phyloP scores from a whole-genome alignment of 2,888 invertebrate genomes.

The Cephus nigrinus region DNA sequence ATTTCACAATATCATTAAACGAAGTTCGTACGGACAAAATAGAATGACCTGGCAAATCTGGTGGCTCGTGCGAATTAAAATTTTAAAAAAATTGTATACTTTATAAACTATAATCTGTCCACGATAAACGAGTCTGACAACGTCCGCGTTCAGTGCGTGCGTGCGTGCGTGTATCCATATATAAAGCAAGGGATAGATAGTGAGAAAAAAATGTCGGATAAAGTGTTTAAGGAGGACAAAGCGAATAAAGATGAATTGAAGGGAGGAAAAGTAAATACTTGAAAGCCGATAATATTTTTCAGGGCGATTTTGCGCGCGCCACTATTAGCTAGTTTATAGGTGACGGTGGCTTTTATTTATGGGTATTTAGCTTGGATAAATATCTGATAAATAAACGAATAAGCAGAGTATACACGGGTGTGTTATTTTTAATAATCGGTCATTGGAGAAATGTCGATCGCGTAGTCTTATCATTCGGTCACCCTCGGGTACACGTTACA shows the following conservation, averaged over 20 bases:
- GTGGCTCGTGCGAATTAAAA: background rate
- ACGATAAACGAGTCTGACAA: background rate
- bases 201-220: background rate
- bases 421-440: constrained; percentile 20
- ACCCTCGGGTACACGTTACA: background rate
- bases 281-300: background rate
- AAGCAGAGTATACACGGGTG: constrained; percentile 5
- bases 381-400: constrained; percentile 28
- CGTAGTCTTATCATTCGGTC: background rate
- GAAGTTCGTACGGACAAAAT: background rate
- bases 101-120: background rate
- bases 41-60: background rate
- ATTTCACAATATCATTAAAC: background rate
- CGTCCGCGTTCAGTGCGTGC: no score
- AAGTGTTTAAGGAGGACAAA: background rate
- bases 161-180: background rate
- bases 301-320: background rate
- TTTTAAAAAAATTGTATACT: background rate
- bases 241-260: background rate
- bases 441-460: background rate
- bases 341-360: constrained; percentile 51
- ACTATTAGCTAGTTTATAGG: constrained; percentile 44
- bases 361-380: constrained; percentile 44
- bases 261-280: background rate
- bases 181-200: background rate